Evolutionary conservation across 2,113 vertebrate genomes (phyloP).

Genomic region (Xiphias gladius): DNA sequence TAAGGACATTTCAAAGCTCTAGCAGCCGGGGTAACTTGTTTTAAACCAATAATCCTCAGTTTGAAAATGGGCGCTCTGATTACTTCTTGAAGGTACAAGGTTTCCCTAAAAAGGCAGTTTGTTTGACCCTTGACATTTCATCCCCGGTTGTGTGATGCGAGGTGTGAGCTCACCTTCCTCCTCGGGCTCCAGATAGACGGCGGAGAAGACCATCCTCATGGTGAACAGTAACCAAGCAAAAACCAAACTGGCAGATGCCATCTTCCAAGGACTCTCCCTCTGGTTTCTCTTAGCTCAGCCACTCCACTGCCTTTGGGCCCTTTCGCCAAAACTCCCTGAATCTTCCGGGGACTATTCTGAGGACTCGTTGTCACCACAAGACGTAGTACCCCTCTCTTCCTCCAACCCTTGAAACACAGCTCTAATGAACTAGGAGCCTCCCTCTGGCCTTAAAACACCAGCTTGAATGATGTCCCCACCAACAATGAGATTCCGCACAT

Average conservation of each 20-base stretch:
- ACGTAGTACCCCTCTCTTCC: conserved; percentile 55
- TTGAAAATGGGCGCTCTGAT: neutral
- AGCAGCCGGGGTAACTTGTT: neutral
- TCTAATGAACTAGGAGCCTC: conserved; percentile 79
- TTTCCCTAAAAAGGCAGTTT: neutral
- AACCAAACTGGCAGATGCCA: conserved; percentile 68
- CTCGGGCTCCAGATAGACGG: conserved; percentile 56
- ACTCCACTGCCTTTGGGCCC: conserved; percentile 48
- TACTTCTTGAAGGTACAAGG: neutral
- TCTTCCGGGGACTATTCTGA: conserved; percentile 58
- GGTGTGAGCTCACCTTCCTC: conserved; percentile 73
- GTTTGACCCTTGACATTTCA: conserved; percentile 19
- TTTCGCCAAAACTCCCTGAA: conserved; percentile 61
- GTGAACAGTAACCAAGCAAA: conserved; percentile 73
- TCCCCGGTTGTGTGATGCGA: neutral
- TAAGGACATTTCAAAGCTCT: too few relatives aligned
- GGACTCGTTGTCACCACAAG: conserved; percentile 70
- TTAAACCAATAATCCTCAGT: neutral
- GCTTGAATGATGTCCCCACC: conserved; percentile 79
- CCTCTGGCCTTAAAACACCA: conserved; percentile 81
- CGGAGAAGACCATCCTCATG: conserved; percentile 60
- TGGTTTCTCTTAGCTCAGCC: conserved; percentile 30
- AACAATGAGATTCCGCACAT: conserved; percentile 85
- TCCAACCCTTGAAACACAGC: conserved; percentile 66
- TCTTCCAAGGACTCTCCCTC: conserved; percentile 65